Conservation (phyloP, 2,888 invertebrate genomes). For the Cataglyphis livida region DNA sequence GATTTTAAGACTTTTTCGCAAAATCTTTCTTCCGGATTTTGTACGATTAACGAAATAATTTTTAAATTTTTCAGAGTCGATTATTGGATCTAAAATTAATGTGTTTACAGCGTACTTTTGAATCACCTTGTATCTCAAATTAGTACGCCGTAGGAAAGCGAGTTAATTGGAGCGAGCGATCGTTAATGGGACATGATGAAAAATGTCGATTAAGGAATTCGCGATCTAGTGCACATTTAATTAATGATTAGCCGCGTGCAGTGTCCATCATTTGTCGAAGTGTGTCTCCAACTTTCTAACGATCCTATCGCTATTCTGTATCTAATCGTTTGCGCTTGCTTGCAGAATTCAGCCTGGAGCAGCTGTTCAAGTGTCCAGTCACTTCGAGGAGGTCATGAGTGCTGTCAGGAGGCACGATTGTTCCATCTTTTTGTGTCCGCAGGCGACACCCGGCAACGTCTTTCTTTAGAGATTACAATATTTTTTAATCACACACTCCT, state of each 20-base stretch:
- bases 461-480: conserved; percentile 66
- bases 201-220: conserved; percentile 24
- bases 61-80: background rate
- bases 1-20: background rate
- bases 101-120: background rate
- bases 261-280: conserved; percentile 41
- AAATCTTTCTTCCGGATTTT: background rate
- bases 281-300: conserved; percentile 60
- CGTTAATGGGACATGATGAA: conserved; percentile 19
- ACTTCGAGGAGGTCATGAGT: conserved; percentile 91
- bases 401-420: conserved; percentile 91
- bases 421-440: conserved; percentile 88
- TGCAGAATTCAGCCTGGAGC: conserved; percentile 89
- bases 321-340: conserved; percentile 65
- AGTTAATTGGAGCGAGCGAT: conserved; percentile 48
- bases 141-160: conserved; percentile 23
- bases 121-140: background rate
- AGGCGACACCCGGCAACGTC: conserved; percentile 79
- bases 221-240: conserved; percentile 27
- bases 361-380: conserved; percentile 88
- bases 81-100: conserved; percentile 14
- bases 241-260: conserved; percentile 49
- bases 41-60: background rate
- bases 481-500: background rate
- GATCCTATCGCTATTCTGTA: conserved; percentile 26